A percentile compares a stretch with the other conserved stretches of the same genome.
phyloP scores from a whole-genome alignment of 2,888 invertebrate genomes.

The Tuberolachnus salignus region DNA sequence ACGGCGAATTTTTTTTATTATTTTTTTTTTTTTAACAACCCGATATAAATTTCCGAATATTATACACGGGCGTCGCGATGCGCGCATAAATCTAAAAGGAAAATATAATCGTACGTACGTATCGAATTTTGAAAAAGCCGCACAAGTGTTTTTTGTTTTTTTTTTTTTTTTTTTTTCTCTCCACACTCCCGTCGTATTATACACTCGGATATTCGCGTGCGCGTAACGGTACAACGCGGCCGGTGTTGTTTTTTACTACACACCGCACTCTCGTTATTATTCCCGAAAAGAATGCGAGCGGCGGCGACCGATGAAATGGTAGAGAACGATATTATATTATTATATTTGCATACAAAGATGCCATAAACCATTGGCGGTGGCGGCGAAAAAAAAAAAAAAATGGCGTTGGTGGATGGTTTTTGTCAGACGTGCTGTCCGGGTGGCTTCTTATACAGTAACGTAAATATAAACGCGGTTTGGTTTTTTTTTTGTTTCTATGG shows the following conservation, averaged over 20 bases:
- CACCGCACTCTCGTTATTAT: slow-evolving; percentile 1
- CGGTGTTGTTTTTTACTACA: slow-evolving; percentile 18
- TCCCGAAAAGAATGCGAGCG: slow-evolving; percentile 54
- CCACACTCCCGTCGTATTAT: background rate
- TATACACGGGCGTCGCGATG: slow-evolving; percentile 5
- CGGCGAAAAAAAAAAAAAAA: slow-evolving; percentile 40
- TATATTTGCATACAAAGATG: slow-evolving; percentile 56
- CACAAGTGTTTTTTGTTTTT: slow-evolving; percentile 23
- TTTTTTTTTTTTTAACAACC: background rate
- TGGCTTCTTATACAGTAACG: background rate
- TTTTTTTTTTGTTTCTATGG: no score
- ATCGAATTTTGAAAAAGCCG: slow-evolving; percentile 40
- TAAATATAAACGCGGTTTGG: background rate
- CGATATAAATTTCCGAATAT: slow-evolving; percentile 40
- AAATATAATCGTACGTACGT: slow-evolving; percentile 27
- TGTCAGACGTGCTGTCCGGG: background rate
- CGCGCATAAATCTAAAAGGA: slow-evolving; percentile 39
- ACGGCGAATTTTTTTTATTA: slow-evolving; percentile 24
- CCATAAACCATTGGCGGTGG: slow-evolving; percentile 44
- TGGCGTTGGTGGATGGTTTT: background rate
- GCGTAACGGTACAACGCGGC: slow-evolving; percentile 44
- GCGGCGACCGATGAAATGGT: slow-evolving; percentile 40
- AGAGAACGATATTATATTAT: background rate
- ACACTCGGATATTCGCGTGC: background rate
- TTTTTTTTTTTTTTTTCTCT: background rate